Percentiles rank a stretch among this genome's conserved stretches.
phyloP scores from a whole-genome alignment of 2,113 vertebrate species.

The Phyllostomus discolor region DNA sequence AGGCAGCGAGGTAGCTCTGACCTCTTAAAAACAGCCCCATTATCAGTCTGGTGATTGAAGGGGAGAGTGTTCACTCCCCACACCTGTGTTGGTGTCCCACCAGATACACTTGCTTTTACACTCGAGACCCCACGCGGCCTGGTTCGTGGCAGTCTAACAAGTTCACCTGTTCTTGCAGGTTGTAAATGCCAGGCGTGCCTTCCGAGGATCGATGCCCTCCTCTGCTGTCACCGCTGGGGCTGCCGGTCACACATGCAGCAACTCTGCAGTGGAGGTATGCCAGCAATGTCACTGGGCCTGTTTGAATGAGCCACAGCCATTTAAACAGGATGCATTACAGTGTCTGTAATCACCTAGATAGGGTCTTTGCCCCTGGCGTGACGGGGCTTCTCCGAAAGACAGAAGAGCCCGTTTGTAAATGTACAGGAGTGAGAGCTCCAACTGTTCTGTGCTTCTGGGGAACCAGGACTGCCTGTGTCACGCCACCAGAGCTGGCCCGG shows the following conservation, averaged over 20 bases:
- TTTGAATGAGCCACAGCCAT: not conserved
- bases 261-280: not conserved
- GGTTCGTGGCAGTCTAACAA: not conserved
- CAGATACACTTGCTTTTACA: not conserved
- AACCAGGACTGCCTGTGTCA: no score
- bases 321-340: not conserved
- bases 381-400: not conserved
- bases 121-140: not conserved
- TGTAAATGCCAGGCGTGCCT: not conserved
- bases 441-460: not conserved
- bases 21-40: not conserved
- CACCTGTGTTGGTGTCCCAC: not conserved
- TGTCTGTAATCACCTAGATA: not conserved
- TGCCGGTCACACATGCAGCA: not conserved
- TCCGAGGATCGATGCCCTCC: accelerated
- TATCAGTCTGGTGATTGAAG: not conserved
- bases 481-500: no score
- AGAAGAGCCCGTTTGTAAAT: not conserved
- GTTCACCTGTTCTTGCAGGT: not conserved
- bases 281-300: not conserved
- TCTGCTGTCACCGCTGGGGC: not conserved
- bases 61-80: not conserved
- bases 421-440: no score
- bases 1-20: not conserved
- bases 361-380: not conserved